phyloP scores from a whole-genome alignment of 2,113 vertebrate genomes.

The Thymallus thymallus region DNA sequence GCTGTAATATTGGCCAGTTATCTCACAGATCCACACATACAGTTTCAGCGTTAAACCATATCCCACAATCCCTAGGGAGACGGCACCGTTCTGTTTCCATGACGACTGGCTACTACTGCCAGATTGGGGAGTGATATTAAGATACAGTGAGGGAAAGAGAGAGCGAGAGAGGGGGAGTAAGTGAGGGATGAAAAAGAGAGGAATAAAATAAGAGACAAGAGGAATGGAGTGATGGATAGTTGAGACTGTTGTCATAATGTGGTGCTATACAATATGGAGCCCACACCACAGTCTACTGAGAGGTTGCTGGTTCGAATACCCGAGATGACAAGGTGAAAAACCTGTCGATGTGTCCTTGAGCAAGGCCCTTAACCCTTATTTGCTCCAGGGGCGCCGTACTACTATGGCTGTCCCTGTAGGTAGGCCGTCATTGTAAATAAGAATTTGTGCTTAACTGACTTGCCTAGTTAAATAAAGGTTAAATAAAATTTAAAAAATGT shows the following conservation, averaged over 20 bases:
- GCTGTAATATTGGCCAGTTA: constrained; percentile 39
- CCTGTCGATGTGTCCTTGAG: too few species aligned
- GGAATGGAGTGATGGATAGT: not conserved
- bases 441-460: too few species aligned
- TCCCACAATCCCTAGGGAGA: constrained; percentile 77
- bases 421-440: too few species aligned
- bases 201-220: constrained; percentile 2
- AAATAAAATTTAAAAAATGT: too few species aligned
- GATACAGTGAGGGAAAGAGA: constrained; percentile 63
- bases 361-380: too few species aligned
- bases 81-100: constrained; percentile 78
- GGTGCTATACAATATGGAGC: constrained; percentile 16
- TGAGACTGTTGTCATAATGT: not conserved
- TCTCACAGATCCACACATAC: constrained; percentile 62
- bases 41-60: constrained; percentile 72
- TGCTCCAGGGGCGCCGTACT: too few species aligned
- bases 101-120: constrained; percentile 78
- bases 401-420: too few species aligned
- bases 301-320: too few species aligned
- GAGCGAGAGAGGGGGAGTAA: constrained; percentile 46
- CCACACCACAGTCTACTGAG: not conserved
- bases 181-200: constrained; percentile 21
- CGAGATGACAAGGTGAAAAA: too few species aligned
- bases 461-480: too few species aligned
- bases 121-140: constrained; percentile 70